Conservation (phyloP, 2,888 invertebrate species). For the Drosophila kanekoi region DNA sequence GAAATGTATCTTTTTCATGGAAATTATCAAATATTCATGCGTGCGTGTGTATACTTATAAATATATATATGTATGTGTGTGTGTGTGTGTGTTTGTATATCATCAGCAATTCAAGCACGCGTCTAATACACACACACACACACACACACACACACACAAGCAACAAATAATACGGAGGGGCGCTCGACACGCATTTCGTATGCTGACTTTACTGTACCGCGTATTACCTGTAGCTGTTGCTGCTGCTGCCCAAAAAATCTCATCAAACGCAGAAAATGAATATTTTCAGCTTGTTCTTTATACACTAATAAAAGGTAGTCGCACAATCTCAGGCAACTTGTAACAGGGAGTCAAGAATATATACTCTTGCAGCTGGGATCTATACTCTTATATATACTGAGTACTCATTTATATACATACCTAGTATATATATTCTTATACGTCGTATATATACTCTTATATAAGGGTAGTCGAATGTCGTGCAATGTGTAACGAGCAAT, state of each 20-base stretch:
- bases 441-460: too few species aligned
- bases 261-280: conserved; percentile 28
- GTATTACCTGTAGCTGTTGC: conserved; percentile 28
- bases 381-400: too few species aligned
- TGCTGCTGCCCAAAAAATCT: conserved; percentile 22
- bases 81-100: conserved; percentile 38
- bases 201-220: conserved; percentile 11
- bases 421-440: too few species aligned
- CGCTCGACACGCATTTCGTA: conserved; percentile 4
- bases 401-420: too few species aligned
- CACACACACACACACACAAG: background rate
- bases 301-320: background rate
- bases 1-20: conserved; percentile 43
- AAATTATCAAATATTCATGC: conserved; percentile 66
- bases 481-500: too few species aligned
- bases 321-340: background rate
- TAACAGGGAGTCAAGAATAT: background rate
- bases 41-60: conserved; percentile 6
- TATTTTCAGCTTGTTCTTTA: conserved; percentile 10
- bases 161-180: background rate
- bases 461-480: too few species aligned
- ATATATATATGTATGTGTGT: conserved; percentile 10
- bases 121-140: conserved; percentile 38
- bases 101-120: conserved; percentile 70
- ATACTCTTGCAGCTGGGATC: background rate